Conservation (phyloP, 2,888 invertebrate genomes). For the Thysanoteuthis rhombus region DNA sequence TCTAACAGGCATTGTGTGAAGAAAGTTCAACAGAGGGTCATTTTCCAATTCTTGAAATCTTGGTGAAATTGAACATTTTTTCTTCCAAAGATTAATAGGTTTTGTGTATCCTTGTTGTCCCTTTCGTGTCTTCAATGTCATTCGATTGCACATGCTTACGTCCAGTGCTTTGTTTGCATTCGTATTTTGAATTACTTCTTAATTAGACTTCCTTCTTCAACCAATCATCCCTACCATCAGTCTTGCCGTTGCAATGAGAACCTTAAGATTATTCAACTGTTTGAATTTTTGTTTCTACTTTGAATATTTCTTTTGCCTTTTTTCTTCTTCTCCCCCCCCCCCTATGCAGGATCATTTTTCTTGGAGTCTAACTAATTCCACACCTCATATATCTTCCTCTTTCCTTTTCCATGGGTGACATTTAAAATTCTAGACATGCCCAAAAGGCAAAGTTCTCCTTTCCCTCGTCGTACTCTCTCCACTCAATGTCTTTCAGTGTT, state of each 20-base stretch:
- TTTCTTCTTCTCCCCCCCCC: neutral
- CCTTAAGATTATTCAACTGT: neutral
- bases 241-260: neutral
- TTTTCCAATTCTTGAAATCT: neutral
- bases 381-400: conserved; percentile 14
- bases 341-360: neutral
- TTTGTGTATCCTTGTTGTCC: neutral
- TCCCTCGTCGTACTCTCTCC: neutral
- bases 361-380: neutral
- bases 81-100: no score
- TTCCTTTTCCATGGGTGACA: neutral
- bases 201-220: neutral
- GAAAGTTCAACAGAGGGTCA: no score
- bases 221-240: neutral
- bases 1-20: no score
- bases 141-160: neutral
- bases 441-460: neutral
- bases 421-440: neutral
- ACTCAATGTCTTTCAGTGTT: neutral
- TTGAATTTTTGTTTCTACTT: neutral
- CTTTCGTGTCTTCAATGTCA: neutral
- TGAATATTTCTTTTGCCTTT: neutral
- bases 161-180: neutral
- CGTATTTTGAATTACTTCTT: neutral
- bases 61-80: neutral